These are phyloP conservation scores for Mongoloraphidia duomilia DNA, from an alignment of 2,888 invertebrate genomes.

Conservation along the genomic window DNA sequence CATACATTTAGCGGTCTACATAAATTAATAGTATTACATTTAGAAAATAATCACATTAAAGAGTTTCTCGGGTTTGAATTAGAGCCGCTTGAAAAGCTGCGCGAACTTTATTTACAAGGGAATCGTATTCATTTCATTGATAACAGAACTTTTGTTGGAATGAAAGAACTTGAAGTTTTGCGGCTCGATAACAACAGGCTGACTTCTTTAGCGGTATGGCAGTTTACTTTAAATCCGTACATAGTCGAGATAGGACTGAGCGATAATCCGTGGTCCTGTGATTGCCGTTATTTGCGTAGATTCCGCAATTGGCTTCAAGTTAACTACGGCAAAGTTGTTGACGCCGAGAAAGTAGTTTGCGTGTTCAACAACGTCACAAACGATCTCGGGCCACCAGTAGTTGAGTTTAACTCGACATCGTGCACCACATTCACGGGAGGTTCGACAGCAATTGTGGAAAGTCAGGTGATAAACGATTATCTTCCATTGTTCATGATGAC, in stretches of 20 bases:
- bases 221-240: constrained; percentile 68
- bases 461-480: constrained; percentile 68
- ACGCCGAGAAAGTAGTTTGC: constrained; percentile 62
- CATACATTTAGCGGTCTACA: constrained; percentile 81
- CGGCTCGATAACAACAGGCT: constrained; percentile 74
- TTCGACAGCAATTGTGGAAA: constrained; percentile 56
- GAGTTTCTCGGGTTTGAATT: constrained; percentile 71
- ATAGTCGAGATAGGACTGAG: constrained; percentile 73
- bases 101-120: constrained; percentile 75
- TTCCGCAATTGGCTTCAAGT: constrained; percentile 67
- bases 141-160: constrained; percentile 67
- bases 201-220: constrained; percentile 73
- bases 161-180: constrained; percentile 71
- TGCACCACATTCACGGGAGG: constrained; percentile 61
- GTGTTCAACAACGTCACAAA: constrained; percentile 59
- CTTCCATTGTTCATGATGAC: constrained; percentile 64
- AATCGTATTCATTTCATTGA: constrained; percentile 72
- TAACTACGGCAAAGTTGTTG: constrained; percentile 67
- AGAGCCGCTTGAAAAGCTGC: constrained; percentile 62
- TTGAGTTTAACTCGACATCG: constrained; percentile 64
- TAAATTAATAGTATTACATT: constrained; percentile 63
- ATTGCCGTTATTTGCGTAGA: constrained; percentile 68
- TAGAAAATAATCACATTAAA: constrained; percentile 75
- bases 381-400: constrained; percentile 46
- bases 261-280: constrained; percentile 83